Evolutionary conservation across 2,888 invertebrate species (phyloP), one percentile per base, ranked within the genome.

Genomic region (Nezara viridula): DNA sequence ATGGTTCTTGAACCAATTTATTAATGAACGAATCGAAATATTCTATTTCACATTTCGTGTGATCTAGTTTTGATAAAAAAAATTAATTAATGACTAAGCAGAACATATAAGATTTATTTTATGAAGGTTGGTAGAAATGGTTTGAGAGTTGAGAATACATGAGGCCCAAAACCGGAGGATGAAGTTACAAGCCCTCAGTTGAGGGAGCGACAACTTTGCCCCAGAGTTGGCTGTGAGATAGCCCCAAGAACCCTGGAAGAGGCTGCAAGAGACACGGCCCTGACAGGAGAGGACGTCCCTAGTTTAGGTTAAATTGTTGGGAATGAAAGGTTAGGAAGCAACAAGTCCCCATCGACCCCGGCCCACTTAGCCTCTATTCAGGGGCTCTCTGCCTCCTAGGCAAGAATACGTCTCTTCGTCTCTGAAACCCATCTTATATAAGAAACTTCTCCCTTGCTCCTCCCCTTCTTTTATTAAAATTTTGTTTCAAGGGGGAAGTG

Each of bases 241-340:
- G 10, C 37, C 21, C 10, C 3, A 40, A 32, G 77, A 24, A 40
- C 40, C 10, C 40, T 77, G 77, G 40, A 40, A 24, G 7, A 14
- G 40, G 3, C 40, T 81, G 81, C 12, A 44, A 47, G 27, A 47
- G 81, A 81, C 40, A 81, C 0, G 44, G 47, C 4, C 40, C 44
- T 81, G 81, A 81, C 81, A 44, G 81, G 81, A 44, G 81, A 81
- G 44, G 24, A 44, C n/a, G 40, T 44, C 44, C n/a, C 44, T 81
- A 44, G 44, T 47, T 81, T 47, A 47, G 81, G n/a, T 81, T 81
- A 81, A 81, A 81, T 81, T 47, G 81, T 44, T n/a, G 81, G 81
- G 44, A 81, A 44, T 40, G 44, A 47, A 81, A 47, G 81, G 44
- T 47, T 47, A 7, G 40, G 81, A 81, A 81, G 81, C 81, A 81